Evolutionary conservation across 2,113 vertebrate genomes (phyloP).

Genomic region (Octodon degus): DNA sequence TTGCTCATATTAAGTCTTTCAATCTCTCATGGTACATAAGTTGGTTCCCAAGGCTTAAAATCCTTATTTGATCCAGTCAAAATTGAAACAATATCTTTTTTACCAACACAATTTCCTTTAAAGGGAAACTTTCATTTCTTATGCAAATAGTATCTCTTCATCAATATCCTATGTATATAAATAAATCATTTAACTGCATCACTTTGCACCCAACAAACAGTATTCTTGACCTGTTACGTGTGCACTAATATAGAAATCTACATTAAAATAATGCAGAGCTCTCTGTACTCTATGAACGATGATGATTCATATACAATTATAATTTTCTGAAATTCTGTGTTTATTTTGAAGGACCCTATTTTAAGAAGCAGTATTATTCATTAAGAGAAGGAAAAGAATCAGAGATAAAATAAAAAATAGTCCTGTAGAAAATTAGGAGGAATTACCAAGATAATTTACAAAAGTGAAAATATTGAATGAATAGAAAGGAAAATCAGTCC

Average conservation of each 20-base stretch:
- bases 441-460: neutral
- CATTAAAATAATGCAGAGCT: neutral
- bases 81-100: constrained; percentile 37
- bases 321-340: constrained; percentile 40
- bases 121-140: constrained; percentile 35
- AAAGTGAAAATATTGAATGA: constrained; percentile 4
- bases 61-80: constrained; percentile 51
- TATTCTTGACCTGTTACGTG: neutral
- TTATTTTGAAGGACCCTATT: constrained; percentile 34
- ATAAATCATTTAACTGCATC: neutral
- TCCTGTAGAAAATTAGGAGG: constrained; percentile 51
- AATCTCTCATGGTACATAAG: constrained; percentile 44
- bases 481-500: neutral
- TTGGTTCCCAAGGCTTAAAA: constrained; percentile 32
- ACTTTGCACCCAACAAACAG: neutral
- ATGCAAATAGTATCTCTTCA: constrained; percentile 1
- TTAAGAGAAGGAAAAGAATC: neutral
- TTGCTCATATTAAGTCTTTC: constrained; percentile 63
- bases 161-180: neutral
- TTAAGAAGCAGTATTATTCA: constrained; percentile 22
- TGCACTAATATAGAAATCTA: neutral
- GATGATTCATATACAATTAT: constrained; percentile 29
- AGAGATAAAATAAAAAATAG: constrained; percentile 33
- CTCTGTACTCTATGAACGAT: neutral
- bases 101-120: neutral